phyloP scores from a whole-genome alignment of 2,888 invertebrate genomes.

The Drosophila rubida region DNA sequence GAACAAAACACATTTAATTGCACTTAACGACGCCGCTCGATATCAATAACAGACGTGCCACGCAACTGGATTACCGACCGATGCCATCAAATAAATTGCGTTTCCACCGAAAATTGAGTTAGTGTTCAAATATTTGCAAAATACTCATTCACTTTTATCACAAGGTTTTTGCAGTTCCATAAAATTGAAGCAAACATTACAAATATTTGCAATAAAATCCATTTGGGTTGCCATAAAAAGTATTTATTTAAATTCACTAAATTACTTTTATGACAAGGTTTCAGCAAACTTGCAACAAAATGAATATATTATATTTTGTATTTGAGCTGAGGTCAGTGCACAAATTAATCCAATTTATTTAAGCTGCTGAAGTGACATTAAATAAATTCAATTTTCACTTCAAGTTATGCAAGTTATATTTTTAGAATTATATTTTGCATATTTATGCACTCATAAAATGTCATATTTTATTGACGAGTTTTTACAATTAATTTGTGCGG shows the following conservation, averaged over 20 bases:
- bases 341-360: not conserved
- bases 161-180: not conserved
- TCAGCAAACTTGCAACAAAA: too few species aligned
- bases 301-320: too few species aligned
- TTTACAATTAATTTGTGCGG: not conserved
- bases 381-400: not conserved
- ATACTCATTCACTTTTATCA: too few species aligned
- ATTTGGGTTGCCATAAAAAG: too few species aligned
- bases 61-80: not conserved
- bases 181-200: not conserved
- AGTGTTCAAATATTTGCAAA: not conserved
- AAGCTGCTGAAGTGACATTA: not conserved
- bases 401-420: not conserved
- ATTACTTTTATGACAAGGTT: too few species aligned
- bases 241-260: too few species aligned
- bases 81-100: not conserved
- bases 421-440: not conserved
- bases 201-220: not conserved
- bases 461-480: not conserved
- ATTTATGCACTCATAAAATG: not conserved
- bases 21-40: not conserved
- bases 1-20: constrained; percentile 22
- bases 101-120: not conserved
- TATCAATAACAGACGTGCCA: not conserved
- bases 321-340: not conserved